Base-by-base conservation (phyloP, 2,113 vertebrate species). In the Turdus rufiventris region DNA sequence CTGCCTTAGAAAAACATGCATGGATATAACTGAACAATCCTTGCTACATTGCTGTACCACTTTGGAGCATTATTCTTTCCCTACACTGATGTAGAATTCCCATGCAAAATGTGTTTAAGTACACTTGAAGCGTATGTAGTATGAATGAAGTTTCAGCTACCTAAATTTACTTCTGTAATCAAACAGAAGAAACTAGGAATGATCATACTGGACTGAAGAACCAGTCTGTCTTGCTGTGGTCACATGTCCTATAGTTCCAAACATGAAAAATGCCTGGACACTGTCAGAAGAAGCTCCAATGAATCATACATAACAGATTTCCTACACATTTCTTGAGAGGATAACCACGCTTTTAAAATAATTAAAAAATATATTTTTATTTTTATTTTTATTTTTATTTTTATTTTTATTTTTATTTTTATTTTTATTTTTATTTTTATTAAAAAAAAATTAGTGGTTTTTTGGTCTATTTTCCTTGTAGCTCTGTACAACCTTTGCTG, bases 331-430 rank as follows among this genome's bases (percentile, higher is more conserved):
- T 72, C 18, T 18, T 56, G 28, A 85, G 24, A 76, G 14, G 9
- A 54, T 18, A 18, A 54, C 0, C 0, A 17, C 48, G 34, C 23
- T n/a, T 68, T 33, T 51, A 28, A 16, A 8, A 25, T 31, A 7
- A 20, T 33, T 33, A 33, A 8, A 14, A 23, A 13, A 33, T 33
- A 4, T 34, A 28, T 12, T 18, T n/a, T 83, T 51, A 50, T 65
- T 54, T 31, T 31, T 18, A 19, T 12, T 20, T 31, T 83, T 47
- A 25, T 73, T 19, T 14, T 48, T 26, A 9, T 50, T 50, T 50
- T 50, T 26, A 26, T 50, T 50, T 50, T 19, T 20, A 28, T 13
- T 20, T 50, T 50, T 26, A 50, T 33, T 77, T 45, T 62, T 26
- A 9, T 50, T 50, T 50, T 50, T 26, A 26, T 50, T 50, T 50